These are phyloP conservation scores for Octopus bimaculoides DNA, from an alignment of 1,140 invertebrate genomes.

Conservation along the genomic window DNA sequence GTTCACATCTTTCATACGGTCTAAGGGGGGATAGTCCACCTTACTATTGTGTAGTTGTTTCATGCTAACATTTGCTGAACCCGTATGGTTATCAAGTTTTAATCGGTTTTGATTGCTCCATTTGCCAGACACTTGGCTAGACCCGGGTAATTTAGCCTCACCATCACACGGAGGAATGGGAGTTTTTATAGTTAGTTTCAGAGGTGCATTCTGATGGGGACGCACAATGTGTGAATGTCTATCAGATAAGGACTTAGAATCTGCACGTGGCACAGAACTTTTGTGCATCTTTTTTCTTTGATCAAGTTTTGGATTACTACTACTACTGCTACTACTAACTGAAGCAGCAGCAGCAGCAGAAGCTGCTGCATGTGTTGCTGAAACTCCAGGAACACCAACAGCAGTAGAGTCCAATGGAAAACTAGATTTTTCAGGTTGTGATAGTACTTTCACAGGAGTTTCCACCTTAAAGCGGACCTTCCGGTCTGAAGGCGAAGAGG, in stretches of 20 bases:
- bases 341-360: background rate
- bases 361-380: background rate
- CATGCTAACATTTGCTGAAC: background rate
- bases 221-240: background rate
- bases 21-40: background rate
- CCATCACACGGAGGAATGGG: background rate
- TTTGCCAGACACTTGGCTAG: background rate
- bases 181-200: constrained; percentile 4
- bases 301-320: background rate
- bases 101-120: background rate
- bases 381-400: background rate
- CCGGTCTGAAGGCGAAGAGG: background rate
- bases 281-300: background rate
- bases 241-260: background rate
- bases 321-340: background rate
- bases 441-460: background rate
- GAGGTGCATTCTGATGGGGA: background rate
- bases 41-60: background rate
- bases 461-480: background rate
- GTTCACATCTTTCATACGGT: background rate
- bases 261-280: background rate
- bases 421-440: background rate
- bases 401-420: background rate
- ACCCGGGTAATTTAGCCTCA: background rate
- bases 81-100: background rate